Base-by-base conservation (phyloP, 2,113 vertebrate genomes). In the Cacatua alba region DNA sequence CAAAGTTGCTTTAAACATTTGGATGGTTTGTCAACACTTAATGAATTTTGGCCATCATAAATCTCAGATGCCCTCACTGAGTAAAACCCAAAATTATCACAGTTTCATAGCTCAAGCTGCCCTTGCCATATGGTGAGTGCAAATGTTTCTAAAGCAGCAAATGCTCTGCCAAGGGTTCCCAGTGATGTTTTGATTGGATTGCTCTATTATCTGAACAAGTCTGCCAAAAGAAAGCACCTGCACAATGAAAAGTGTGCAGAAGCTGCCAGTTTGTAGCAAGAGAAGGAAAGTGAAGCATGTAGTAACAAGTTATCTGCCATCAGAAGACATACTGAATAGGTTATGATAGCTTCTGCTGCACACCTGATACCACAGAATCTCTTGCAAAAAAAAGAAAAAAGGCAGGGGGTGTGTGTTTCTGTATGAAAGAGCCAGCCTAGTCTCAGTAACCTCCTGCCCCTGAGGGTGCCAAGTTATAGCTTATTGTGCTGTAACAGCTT, bases 91-190 rank as follows among this genome's bases (percentile, higher is more conserved):
- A 89, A 96, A 97, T 95, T 87, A 96, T 96, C 93, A 85, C 51
- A 88, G 33, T 97, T 97, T 97, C 85, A 79, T 77, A 96, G 82
- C 80, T 82, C 93, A 90, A 95, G 89, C 94, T 96, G 91, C 97
- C 96, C 97, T 96, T 90, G 94, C 96, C 97, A 98, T 98, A 97
- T 98, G 98, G 90, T 59, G 95, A 97, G 93, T 92, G 94, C 95
- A 95, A 98, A 98, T 95, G 96, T 96, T 98, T 97, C 94, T 93
- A 96, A 97, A 97, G 96, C 85, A 96, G 96, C 97, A 97, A 97
- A 97, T 97, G 97, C 97, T 97, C 95, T 95, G 96, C 96, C 97
- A 96, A 82, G 86, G 91, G 86, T 96, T 96, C 84, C 95, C 82
- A 69, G 90, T 97, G 95, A 95, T 95, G 86, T 95, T 98, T 97